These are phyloP conservation scores for Ernsta delagoae DNA, from an alignment of 2,888 invertebrate species.

Conservation along the genomic window DNA sequence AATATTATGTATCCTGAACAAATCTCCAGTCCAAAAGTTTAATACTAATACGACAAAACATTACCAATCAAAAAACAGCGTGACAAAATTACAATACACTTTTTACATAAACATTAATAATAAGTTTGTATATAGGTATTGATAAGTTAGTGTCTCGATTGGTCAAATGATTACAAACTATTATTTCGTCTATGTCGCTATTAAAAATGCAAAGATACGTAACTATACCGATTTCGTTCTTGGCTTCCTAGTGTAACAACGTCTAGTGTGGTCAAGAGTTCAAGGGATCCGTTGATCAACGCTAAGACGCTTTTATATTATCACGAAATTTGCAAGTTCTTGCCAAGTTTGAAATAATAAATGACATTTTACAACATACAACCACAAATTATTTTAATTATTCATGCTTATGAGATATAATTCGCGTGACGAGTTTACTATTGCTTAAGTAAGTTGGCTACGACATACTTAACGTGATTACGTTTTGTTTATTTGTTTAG, in stretches of 20 bases:
- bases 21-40: not conserved
- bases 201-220: conserved; percentile 11
- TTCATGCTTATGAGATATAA: conserved; percentile 3
- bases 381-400: not conserved
- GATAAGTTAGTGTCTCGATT: conserved; percentile 10
- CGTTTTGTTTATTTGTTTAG: no score
- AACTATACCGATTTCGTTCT: conserved; percentile 18
- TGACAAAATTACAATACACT: not conserved
- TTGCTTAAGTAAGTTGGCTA: not conserved
- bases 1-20: no score
- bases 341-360: conserved; percentile 6
- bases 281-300: conserved; percentile 25
- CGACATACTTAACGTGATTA: no score
- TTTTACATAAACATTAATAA: not conserved
- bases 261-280: conserved; percentile 16
- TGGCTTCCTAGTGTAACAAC: conserved; percentile 24
- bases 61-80: not conserved
- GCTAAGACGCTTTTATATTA: not conserved
- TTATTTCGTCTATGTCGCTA: conserved; percentile 2
- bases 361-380: conserved; percentile 11
- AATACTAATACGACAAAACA: conserved; percentile 4
- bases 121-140: no score
- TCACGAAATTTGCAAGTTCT: not conserved
- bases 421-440: not conserved
- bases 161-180: conserved; percentile 3